Base-by-base conservation (phyloP, 2,113 vertebrate species). In the Lipotes vexillifer region DNA sequence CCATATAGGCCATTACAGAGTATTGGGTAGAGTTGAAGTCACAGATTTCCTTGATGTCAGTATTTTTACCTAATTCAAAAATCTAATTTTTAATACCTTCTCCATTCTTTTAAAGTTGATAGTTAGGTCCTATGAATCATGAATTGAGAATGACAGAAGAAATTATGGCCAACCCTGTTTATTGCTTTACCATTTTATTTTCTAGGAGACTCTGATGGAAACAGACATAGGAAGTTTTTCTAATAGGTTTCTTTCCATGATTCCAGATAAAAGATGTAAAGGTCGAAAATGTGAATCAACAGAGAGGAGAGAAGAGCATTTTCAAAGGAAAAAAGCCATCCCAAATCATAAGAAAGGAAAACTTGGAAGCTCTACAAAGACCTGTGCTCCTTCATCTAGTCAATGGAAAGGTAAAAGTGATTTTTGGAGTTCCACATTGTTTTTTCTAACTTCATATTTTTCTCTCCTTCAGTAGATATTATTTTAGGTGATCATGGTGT, bases 391-490 rank as follows among this genome's bases (percentile, higher is more conserved):
- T 99, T 89, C 99, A 99, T 81, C 98, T 99, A 95, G 98, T 97
- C 80, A 99, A 98, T 93, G 99, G 99, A 97, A 99, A 99, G 99
- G 99, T 99, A 99, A 98, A 57, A 29, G 55, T 36, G 44, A 17
- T 2, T 20, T 74, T 6, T 17, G 3, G 57, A 41, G 2, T 52
- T 29, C 1, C 3, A 15, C 0, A 8, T 55, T 15, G 14, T 71
- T 91, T 81, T 66, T 71, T 65, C 27, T 31, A 78, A 9, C 10
- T 83, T 72, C 1, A 36, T 68, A 8, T 38, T 83, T 88, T 72
- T 44, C 6, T 85, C 55, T 21, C 12, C 15, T 85, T 65, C 33
- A 17, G 13, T 75, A 66, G n/a, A 46, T 12, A 38, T 25, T 71
- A 75, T 84, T 97, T 82, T 78, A 93, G n/a, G 59, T 55, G 29